Percentiles rank a stretch among this genome's conserved stretches.
Conservation (phyloP, 2,797 vertebrate species). For the Coluber constrictor region DNA sequence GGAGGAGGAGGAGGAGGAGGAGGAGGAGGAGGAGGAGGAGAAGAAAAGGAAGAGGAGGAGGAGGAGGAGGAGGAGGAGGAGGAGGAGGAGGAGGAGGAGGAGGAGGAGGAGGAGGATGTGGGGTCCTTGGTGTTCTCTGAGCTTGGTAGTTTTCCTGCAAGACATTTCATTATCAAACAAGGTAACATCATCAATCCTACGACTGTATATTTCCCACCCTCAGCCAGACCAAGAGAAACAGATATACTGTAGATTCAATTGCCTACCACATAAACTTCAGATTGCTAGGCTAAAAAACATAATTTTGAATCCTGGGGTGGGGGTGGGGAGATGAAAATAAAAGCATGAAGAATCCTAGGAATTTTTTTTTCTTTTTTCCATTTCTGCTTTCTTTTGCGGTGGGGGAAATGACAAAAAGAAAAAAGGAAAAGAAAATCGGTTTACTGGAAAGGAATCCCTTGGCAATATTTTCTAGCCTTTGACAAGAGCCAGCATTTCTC, state of each 20-base stretch:
- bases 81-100: too few species aligned
- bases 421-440: neutral
- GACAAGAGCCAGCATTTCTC: constrained; percentile 33
- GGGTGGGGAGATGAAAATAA: neutral
- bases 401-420: constrained; percentile 2
- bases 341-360: neutral
- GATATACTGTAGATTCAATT: neutral
- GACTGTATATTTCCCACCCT: neutral
- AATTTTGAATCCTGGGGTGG: neutral
- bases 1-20: too few species aligned
- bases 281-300: neutral
- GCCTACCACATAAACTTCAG: neutral
- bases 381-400: neutral
- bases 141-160: neutral
- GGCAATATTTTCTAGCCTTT: constrained; percentile 36
- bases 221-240: neutral
- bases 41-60: too few species aligned
- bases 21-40: too few species aligned
- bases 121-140: neutral
- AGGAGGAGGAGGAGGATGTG: too few species aligned
- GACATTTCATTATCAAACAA: neutral
- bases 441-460: constrained; percentile 38
- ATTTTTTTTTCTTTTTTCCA: constrained; percentile 25
- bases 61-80: too few species aligned
- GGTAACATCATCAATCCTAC: neutral